A percentile compares a stretch with the other conserved stretches of the same genome.
Conservation (phyloP, 2,888 invertebrate genomes). For the Pelosia muscerda region DNA sequence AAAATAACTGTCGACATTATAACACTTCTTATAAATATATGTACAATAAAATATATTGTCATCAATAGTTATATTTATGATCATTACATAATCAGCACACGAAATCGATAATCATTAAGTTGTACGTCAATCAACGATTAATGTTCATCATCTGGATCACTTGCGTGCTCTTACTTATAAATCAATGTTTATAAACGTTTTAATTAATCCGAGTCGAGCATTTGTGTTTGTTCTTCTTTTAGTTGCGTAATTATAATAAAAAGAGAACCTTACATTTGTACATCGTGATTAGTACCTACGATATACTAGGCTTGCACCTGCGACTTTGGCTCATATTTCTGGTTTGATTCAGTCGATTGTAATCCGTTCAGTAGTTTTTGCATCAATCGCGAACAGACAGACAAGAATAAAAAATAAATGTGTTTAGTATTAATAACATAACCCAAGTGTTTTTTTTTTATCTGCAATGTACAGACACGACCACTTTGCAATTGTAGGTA, state of each 20-base stretch:
- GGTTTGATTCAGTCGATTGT: no score
- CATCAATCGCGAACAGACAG: no score
- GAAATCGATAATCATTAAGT: slow-evolving; percentile 17
- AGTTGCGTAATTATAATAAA: slow-evolving; percentile 9
- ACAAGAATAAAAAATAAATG: no score
- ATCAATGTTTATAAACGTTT: slow-evolving; percentile 16
- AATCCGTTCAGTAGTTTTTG: no score
- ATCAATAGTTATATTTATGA: slow-evolving; percentile 5
- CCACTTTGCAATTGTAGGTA: no score
- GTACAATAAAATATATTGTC: not conserved
- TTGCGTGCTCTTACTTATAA: slow-evolving; percentile 11
- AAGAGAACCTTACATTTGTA: not conserved
- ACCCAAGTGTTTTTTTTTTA: no score
- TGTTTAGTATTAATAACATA: no score
- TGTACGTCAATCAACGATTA: slow-evolving; percentile 19
- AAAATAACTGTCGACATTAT: no score
- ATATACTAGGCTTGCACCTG: no score
- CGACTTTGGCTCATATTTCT: no score
- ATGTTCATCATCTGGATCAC: slow-evolving; percentile 17
- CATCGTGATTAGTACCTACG: slow-evolving; percentile 6
- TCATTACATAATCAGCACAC: slow-evolving; percentile 13
- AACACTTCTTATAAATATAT: no score
- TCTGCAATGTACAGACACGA: no score
- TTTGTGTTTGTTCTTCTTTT: slow-evolving; percentile 7
- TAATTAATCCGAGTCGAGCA: slow-evolving; percentile 15